Conservation (phyloP, 2,888 invertebrate species). For the Empis stercorea region DNA sequence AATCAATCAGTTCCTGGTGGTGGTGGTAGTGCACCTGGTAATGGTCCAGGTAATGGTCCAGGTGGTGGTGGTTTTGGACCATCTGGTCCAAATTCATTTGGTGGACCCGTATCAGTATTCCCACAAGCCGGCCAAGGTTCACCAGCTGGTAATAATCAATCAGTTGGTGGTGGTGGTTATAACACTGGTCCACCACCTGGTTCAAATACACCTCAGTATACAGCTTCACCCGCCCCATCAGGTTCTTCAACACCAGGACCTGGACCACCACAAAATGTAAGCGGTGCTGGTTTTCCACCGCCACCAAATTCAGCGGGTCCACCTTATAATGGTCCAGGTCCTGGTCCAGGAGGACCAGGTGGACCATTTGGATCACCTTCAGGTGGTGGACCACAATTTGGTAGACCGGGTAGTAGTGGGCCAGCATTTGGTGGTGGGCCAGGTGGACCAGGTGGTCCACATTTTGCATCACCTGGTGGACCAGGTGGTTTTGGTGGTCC, state of each 20-base stretch:
- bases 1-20: constrained; percentile 42
- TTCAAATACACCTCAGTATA: constrained; percentile 69
- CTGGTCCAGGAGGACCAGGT: constrained; percentile 37
- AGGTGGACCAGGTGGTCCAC: constrained; percentile 32
- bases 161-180: constrained; percentile 37
- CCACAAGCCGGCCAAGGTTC: constrained; percentile 64
- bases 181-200: constrained; percentile 60
- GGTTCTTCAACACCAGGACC: constrained; percentile 74
- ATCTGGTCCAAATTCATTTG: constrained; percentile 37
- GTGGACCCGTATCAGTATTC: constrained; percentile 44
- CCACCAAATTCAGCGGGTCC: constrained; percentile 41
- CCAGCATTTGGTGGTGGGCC: constrained; percentile 48
- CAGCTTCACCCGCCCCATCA: constrained; percentile 73
- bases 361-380: constrained; percentile 54
- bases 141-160: constrained; percentile 55
- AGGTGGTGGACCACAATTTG: constrained; percentile 48
- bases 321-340: constrained; percentile 55
- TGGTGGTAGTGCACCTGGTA: constrained; percentile 56
- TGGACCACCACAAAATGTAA: constrained; percentile 45
- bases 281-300: constrained; percentile 41
- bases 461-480: constrained; percentile 40
- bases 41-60: constrained; percentile 52
- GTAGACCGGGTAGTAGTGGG: constrained; percentile 51
- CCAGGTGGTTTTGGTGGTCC: constrained; percentile 48
- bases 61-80: constrained; percentile 42